phyloP scores from a whole-genome alignment of 1,140 invertebrate genomes.

The Bacillus rossius region DNA sequence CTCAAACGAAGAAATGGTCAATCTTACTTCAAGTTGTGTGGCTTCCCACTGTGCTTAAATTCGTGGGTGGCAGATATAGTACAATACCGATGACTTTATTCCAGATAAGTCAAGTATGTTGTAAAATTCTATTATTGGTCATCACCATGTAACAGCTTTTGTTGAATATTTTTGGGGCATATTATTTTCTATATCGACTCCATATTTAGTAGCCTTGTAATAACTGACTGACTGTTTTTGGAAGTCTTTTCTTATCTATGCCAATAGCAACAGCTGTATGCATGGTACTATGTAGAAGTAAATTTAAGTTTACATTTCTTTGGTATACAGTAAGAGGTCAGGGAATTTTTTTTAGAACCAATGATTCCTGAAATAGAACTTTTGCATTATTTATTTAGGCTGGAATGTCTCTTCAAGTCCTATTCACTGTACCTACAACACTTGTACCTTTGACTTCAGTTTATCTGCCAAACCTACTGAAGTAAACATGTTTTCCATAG shows the following conservation, averaged over 20 bases:
- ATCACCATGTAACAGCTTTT: slow-evolving; percentile 16
- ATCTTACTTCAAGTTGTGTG: too few species aligned
- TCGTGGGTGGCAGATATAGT: too few species aligned
- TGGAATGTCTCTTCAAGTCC: background rate
- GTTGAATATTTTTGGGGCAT: slow-evolving; percentile 19
- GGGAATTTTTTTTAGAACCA: too few species aligned
- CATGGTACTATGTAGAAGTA: slow-evolving; percentile 22
- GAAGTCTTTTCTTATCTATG: slow-evolving; percentile 17
- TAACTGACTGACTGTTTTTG: slow-evolving; percentile 24
- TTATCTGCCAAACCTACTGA: background rate
- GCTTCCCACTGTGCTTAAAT: too few species aligned
- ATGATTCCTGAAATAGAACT: too few species aligned
- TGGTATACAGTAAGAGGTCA: slow-evolving; percentile 24
- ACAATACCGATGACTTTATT: slow-evolving; percentile 19
- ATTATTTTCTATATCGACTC: slow-evolving; percentile 22
- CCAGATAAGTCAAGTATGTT: slow-evolving; percentile 25
- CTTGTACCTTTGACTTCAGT: background rate
- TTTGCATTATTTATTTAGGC: too few species aligned
- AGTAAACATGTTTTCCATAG: slow-evolving; percentile 7
- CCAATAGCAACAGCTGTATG: slow-evolving; percentile 21
- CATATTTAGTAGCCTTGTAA: slow-evolving; percentile 29
- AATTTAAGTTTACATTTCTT: slow-evolving; percentile 24
- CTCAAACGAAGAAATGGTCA: too few species aligned
- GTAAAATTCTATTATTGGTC: slow-evolving; percentile 24
- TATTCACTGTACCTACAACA: slow-evolving; percentile 22